These are phyloP conservation scores for Macrosoma leucophasiata DNA, from an alignment of 2,888 invertebrate genomes.

Conservation along the genomic window DNA sequence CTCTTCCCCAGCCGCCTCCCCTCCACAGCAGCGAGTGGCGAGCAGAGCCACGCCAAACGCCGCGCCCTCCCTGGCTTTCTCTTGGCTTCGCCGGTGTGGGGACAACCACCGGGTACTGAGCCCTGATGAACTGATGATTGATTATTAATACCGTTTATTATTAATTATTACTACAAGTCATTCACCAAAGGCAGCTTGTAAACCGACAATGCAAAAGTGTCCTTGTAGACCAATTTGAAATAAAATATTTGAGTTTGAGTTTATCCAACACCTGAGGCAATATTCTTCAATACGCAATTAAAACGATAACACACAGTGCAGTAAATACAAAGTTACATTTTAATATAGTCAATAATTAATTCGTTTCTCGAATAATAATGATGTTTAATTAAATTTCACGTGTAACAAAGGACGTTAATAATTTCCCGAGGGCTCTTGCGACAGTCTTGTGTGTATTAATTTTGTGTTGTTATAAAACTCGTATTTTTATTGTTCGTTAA, in stretches of 20 bases:
- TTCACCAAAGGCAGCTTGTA: not conserved
- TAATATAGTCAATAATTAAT: slow-evolving; percentile 22
- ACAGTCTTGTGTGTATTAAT: slow-evolving; percentile 4
- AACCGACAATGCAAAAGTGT: not conserved
- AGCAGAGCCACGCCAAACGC: too few species aligned
- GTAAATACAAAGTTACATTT: slow-evolving; percentile 26
- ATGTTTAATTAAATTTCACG: slow-evolving; percentile 12
- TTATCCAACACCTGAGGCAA: slow-evolving; percentile 1
- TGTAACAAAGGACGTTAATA: slow-evolving; percentile 8
- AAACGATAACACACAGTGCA: too few species aligned
- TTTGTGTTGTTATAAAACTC: slow-evolving; percentile 7
- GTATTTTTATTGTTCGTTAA: slow-evolving; percentile 4
- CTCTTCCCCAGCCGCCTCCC: too few species aligned
- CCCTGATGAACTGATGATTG: too few species aligned
- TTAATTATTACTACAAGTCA: not conserved
- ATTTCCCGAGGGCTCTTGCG: slow-evolving; percentile 8
- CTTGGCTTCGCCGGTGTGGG: too few species aligned
- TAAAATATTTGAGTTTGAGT: slow-evolving; percentile 1
- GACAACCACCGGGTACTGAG: too few species aligned
- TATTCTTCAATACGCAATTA: slow-evolving; percentile 3
- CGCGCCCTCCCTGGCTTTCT: too few species aligned
- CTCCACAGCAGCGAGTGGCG: too few species aligned
- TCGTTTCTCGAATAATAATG: slow-evolving; percentile 14
- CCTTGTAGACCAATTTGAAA: not conserved
- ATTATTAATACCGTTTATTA: not conserved